These are phyloP conservation scores for Elephas maximus DNA, from an alignment of 2,113 vertebrate species.

Conservation along the genomic window DNA sequence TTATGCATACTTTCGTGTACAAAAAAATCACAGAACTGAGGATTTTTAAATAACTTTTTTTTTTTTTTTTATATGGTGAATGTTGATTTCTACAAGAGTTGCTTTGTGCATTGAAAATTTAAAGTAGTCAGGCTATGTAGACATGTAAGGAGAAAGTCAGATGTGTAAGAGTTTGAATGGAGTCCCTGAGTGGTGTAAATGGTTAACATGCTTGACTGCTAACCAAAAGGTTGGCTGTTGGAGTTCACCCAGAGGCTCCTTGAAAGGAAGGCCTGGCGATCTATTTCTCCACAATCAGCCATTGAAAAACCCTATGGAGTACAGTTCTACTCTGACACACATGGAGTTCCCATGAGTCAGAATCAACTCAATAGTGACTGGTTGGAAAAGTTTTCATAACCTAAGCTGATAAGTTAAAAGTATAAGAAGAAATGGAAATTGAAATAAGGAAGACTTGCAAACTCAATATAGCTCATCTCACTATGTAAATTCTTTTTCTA, in stretches of 20 bases:
- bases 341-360: not conserved
- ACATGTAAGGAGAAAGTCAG: not conserved
- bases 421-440: conserved; percentile 57
- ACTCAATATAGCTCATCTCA: conserved; percentile 8
- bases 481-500: conserved; percentile 50
- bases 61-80: not conserved
- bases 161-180: not conserved
- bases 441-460: not conserved
- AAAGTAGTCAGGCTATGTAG: not conserved
- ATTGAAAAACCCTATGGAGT: not conserved
- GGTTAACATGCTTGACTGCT: too few relatives aligned
- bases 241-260: not conserved
- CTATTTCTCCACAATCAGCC: not conserved
- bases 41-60: not conserved
- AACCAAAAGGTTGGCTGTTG: not conserved
- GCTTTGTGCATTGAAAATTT: not conserved
- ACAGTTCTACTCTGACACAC: not conserved
- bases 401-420: not conserved
- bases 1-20: not conserved
- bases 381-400: not conserved
- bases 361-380: not conserved
- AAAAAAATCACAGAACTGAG: not conserved
- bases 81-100: not conserved
- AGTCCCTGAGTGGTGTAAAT: too few relatives aligned
- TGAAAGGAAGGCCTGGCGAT: not conserved